These are phyloP conservation scores for Channa argus DNA, from an alignment of 2,113 vertebrate species.

Conservation along the genomic window DNA sequence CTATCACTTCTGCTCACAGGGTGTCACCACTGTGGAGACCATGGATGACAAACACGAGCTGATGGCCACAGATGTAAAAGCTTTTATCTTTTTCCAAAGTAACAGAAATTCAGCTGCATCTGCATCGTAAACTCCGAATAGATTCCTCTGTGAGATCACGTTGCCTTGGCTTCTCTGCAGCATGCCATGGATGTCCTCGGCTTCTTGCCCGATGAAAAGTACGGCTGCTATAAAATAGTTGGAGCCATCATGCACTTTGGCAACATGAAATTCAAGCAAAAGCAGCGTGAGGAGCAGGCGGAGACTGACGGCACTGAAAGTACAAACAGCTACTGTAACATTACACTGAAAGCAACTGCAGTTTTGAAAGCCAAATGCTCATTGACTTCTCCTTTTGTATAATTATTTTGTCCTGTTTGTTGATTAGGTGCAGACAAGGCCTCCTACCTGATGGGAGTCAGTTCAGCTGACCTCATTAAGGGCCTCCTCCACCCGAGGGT, in stretches of 20 bases:
- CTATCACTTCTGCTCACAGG: slow-evolving; percentile 97
- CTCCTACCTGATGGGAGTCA: slow-evolving; percentile 96
- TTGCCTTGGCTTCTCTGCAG: slow-evolving; percentile 69
- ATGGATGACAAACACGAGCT: slow-evolving; percentile 91
- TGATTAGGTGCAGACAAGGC: slow-evolving; percentile 92
- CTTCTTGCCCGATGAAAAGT: slow-evolving; percentile 91
- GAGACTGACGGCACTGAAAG: slow-evolving; percentile 94
- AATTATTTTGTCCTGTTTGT: not conserved
- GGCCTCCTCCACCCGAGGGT: slow-evolving; percentile 94
- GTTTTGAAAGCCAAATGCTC: not conserved
- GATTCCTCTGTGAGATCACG: not conserved
- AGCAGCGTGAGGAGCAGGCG: slow-evolving; percentile 94
- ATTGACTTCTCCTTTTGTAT: not conserved
- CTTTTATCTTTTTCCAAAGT: not conserved
- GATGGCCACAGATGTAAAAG: slow-evolving; percentile 89
- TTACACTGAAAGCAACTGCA: not conserved
- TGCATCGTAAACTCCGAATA: too few relatives aligned
- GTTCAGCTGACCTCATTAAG: slow-evolving; percentile 94
- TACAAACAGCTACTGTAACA: slow-evolving; percentile 60
- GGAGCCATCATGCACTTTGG: slow-evolving; percentile 96
- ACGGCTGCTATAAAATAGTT: slow-evolving; percentile 93
- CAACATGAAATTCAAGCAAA: slow-evolving; percentile 98
- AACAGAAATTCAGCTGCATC: not conserved
- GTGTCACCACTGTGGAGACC: slow-evolving; percentile 91
- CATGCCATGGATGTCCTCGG: slow-evolving; percentile 96